Percentiles rank a stretch among this genome's conserved stretches.
Evolutionary conservation across 2,888 invertebrate species (phyloP).

Genomic region (Sceliomorpha sp.): DNA sequence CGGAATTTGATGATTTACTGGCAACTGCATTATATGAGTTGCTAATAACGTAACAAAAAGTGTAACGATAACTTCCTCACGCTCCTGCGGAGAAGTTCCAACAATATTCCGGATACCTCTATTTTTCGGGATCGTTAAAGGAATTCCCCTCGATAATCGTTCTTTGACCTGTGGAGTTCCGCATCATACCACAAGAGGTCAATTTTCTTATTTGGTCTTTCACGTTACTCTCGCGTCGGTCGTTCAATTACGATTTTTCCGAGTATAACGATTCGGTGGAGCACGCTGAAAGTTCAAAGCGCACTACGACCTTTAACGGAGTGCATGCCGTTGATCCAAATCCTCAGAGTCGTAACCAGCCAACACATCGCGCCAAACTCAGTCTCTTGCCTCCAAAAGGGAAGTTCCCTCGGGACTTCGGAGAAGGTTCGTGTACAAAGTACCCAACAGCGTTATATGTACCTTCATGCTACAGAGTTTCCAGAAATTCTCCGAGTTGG

Average conservation of each 20-base stretch:
- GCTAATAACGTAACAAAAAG: no score
- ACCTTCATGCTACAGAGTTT: slow-evolving; percentile 10
- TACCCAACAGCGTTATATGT: slow-evolving; percentile 5
- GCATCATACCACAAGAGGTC: neutral
- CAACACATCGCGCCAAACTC: slow-evolving; percentile 5
- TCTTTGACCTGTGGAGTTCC: no score
- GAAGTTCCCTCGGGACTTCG: slow-evolving; percentile 4
- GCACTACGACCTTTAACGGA: neutral
- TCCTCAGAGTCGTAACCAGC: slow-evolving; percentile 57
- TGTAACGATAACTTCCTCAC: no score
- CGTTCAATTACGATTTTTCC: neutral
- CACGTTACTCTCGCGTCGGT: slow-evolving; percentile 44
- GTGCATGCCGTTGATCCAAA: slow-evolving; percentile 16
- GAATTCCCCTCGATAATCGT: no score
- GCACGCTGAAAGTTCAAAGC: slow-evolving; percentile 25
- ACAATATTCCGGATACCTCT: no score
- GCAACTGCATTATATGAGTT: no score
- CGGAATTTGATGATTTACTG: no score
- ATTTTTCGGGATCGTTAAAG: no score
- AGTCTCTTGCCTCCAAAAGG: slow-evolving; percentile 11
- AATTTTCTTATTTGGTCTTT: neutral
- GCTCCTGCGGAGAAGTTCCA: no score
- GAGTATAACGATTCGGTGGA: neutral
- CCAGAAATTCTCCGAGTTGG: slow-evolving; percentile 5
- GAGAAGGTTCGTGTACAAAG: slow-evolving; percentile 10